A percentile compares a stretch with the other conserved stretches of the same genome.
Evolutionary conservation across 2,888 invertebrate genomes (phyloP).

Genomic region (Operophtera brumata): DNA sequence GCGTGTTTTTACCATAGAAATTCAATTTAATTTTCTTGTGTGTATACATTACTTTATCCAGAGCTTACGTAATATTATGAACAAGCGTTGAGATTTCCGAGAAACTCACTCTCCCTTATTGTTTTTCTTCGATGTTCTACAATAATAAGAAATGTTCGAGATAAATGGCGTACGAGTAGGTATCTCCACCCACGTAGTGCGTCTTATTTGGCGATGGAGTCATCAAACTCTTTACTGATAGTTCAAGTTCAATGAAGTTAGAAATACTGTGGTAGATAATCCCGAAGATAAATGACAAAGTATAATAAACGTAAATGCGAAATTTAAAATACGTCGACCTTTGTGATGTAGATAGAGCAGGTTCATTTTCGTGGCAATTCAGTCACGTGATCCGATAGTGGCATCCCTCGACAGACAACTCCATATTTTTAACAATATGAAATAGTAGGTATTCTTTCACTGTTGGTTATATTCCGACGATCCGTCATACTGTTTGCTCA

Average conservation of each 20-base stretch:
- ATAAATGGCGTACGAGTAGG: conserved; percentile 24
- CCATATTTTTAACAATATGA: conserved; percentile 18
- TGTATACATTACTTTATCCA: not conserved
- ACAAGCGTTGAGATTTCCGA: conserved; percentile 32
- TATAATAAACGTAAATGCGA: conserved; percentile 1
- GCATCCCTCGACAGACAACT: conserved; percentile 26
- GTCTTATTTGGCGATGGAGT: conserved; percentile 41
- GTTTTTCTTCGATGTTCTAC: conserved; percentile 48
- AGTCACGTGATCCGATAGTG: conserved; percentile 49
- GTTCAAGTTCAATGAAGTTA: not conserved
- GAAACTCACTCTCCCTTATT: conserved; percentile 38
- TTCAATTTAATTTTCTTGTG: not conserved
- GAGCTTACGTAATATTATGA: conserved; percentile 41
- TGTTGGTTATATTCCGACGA: conserved; percentile 16
- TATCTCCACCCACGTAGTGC: not conserved
- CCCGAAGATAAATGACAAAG: not conserved
- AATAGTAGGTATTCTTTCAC: conserved; percentile 15
- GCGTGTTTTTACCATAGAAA: not conserved
- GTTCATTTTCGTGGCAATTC: conserved; percentile 39
- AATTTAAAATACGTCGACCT: conserved; percentile 31
- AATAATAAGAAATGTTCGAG: conserved; percentile 35
- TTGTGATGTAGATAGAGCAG: conserved; percentile 32
- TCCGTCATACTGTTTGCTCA: conserved; percentile 28
- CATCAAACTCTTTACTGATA: conserved; percentile 39
- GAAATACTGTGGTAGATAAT: no score